A percentile compares a stretch with the other conserved stretches of the same genome.
Evolutionary conservation across 1,140 invertebrate genomes (phyloP).

Genomic region (Danaus plexippus): DNA sequence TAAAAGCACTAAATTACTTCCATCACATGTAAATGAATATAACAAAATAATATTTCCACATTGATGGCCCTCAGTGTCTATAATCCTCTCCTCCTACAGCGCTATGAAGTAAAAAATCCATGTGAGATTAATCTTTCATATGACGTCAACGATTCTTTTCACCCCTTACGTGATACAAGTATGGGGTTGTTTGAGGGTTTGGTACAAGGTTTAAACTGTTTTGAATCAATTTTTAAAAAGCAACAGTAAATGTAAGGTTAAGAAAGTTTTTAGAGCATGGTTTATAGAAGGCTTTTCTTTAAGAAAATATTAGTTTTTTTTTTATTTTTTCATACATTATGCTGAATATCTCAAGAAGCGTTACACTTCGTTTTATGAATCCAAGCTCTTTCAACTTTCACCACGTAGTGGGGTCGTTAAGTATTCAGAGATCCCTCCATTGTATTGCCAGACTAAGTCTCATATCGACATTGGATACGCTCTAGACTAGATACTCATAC

Average conservation of each 20-base stretch:
- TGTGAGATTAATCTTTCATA: constrained; percentile 54
- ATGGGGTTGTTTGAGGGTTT: constrained; percentile 22
- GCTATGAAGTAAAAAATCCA: constrained; percentile 22
- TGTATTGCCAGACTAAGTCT: constrained; percentile 32
- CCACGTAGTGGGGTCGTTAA: constrained; percentile 36
- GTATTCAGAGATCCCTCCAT: constrained; percentile 50
- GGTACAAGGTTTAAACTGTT: constrained; percentile 22
- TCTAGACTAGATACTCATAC: too few species aligned
- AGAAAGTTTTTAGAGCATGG: too few species aligned
- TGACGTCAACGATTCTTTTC: constrained; percentile 40
- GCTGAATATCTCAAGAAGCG: too few species aligned
- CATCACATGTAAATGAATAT: too few species aligned
- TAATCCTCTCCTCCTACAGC: constrained; percentile 9
- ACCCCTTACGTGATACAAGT: constrained; percentile 26
- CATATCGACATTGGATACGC: neutral
- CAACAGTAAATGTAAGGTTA: too few species aligned
- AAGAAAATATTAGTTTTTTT: too few species aligned
- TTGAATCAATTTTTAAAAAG: neutral
- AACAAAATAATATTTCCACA: constrained; percentile 3
- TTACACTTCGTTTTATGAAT: neutral
- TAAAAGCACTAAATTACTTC: too few species aligned
- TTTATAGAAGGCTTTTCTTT: too few species aligned
- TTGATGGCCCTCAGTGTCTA: constrained; percentile 5
- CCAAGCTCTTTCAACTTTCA: constrained; percentile 7
- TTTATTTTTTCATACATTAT: too few species aligned